These are phyloP conservation scores for Premnoplex brunnescens DNA, from an alignment of 2,797 vertebrate genomes.

Conservation along the genomic window DNA sequence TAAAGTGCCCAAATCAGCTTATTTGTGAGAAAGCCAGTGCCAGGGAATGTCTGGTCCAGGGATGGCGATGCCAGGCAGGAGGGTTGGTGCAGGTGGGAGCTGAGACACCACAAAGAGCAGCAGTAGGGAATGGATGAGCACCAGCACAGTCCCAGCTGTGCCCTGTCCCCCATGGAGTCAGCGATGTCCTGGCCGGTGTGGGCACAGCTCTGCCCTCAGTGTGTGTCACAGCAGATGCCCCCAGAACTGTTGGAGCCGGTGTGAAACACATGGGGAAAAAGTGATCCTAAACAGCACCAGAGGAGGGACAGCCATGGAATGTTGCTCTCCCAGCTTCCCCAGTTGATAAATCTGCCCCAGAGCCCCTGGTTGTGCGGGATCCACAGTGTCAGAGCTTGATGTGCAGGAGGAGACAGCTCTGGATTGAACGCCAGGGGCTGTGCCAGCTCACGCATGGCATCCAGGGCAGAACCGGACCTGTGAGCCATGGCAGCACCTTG, in stretches of 20 bases:
- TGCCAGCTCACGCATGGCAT: not conserved
- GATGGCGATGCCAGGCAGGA: not conserved
- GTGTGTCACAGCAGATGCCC: not conserved
- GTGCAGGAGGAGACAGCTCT: rapidly evolving
- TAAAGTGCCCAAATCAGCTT: rapidly evolving
- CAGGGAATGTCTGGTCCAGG: not conserved
- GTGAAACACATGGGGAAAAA: not conserved
- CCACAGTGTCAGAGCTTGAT: rapidly evolving
- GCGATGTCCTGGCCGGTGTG: rapidly evolving
- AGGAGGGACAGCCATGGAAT: rapidly evolving
- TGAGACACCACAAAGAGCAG: not conserved
- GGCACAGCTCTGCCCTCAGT: not conserved
- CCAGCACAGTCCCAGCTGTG: not conserved
- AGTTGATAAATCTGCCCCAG: not conserved
- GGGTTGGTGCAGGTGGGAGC: not conserved
- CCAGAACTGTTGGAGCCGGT: not conserved
- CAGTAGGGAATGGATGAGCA: not conserved
- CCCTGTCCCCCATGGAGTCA: rapidly evolving
- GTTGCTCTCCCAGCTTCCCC: not conserved
- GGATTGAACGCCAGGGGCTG: not conserved
- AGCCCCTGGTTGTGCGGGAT: not conserved
- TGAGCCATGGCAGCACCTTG: not conserved
- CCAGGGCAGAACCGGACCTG: rapidly evolving
- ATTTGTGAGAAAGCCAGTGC: rapidly evolving
- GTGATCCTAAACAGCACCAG: rapidly evolving